phyloP scores from a whole-genome alignment of 1,140 invertebrate species.

The Brachionus paranguensis region DNA sequence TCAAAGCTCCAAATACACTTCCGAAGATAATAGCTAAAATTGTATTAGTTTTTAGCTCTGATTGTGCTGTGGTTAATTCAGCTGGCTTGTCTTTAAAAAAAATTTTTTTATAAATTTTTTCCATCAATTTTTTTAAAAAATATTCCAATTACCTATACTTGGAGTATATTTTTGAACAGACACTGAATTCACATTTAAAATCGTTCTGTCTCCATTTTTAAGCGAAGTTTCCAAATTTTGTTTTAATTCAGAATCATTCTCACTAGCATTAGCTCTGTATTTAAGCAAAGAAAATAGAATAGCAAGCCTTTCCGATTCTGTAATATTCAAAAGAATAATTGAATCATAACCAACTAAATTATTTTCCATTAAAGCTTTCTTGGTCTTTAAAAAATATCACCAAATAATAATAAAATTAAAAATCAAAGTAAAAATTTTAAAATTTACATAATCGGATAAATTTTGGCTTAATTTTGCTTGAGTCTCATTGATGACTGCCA shows the following conservation, averaged over 20 bases:
- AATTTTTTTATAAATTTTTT: too few relatives aligned
- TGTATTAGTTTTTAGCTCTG: background rate
- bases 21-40: background rate
- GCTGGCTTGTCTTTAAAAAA: background rate
- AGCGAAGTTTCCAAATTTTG: background rate
- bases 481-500: background rate
- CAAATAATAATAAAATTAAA: background rate
- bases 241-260: background rate
- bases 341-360: background rate
- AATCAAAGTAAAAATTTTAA: background rate
- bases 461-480: background rate
- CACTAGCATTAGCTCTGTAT: background rate
- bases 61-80: background rate
- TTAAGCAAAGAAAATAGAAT: background rate
- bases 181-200: background rate
- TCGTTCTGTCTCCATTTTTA: background rate
- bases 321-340: background rate
- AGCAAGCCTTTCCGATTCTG: background rate
- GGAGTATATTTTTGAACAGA: background rate
- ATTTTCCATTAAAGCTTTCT: background rate
- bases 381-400: background rate
- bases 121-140: background rate
- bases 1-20: background rate
- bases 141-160: background rate
- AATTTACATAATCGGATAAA: conserved; percentile 7